Evolutionary conservation across 2,797 vertebrate species (phyloP).

Genomic region (Enteromius argenteus): DNA sequence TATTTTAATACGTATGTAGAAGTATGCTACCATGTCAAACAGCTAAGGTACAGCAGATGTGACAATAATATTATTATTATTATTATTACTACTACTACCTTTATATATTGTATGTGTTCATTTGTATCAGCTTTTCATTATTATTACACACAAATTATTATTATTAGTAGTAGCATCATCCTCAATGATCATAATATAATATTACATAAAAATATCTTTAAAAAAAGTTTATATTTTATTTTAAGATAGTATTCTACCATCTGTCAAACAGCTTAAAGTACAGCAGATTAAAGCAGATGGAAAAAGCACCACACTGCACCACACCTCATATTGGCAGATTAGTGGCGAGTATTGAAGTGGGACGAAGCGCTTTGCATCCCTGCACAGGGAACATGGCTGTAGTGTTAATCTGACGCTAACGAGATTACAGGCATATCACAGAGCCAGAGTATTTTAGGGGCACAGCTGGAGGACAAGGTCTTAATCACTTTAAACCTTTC

Average conservation of each 20-base stretch:
- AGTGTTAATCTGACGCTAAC: conserved; percentile 40
- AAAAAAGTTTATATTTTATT: neutral
- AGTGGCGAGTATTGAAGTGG: neutral
- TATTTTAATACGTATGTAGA: too few relatives aligned
- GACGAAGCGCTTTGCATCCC: neutral
- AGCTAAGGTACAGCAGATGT: too few relatives aligned
- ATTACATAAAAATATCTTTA: too few relatives aligned
- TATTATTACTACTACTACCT: neutral
- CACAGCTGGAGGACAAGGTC: conserved; percentile 31
- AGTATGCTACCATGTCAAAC: too few relatives aligned
- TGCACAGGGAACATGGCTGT: conserved; percentile 22
- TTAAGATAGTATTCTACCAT: neutral
- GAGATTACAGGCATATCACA: conserved; percentile 45
- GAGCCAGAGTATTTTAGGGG: conserved; percentile 26
- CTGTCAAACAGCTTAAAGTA: neutral
- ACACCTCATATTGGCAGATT: neutral
- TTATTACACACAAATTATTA: too few relatives aligned
- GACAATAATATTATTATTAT: too few relatives aligned
- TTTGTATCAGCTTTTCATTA: neutral
- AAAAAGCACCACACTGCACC: neutral
- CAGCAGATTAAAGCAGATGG: neutral
- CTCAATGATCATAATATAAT: too few relatives aligned
- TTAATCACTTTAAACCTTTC: conserved; percentile 31
- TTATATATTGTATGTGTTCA: neutral
- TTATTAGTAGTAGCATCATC: too few relatives aligned